These are phyloP conservation scores for Pyrrhosoma nymphula DNA, from an alignment of 2,888 invertebrate genomes.

Conservation along the genomic window DNA sequence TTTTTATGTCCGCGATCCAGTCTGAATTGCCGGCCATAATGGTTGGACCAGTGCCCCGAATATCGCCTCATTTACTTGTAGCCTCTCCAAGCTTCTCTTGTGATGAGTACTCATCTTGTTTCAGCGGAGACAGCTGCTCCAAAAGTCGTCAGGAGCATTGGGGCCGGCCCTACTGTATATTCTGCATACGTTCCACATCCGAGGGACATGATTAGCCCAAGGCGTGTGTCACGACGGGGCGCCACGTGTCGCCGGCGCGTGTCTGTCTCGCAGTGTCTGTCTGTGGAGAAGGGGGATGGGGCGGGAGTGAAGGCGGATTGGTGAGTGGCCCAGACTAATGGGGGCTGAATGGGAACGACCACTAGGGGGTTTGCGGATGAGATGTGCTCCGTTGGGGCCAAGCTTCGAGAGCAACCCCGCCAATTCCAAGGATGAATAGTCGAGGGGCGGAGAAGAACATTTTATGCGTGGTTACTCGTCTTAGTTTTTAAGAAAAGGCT, in stretches of 20 bases:
- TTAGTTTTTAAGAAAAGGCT: too few species aligned
- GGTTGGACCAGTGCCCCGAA: too few species aligned
- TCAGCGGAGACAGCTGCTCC: background rate
- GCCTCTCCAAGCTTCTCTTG: background rate
- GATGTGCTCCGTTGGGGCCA: too few species aligned
- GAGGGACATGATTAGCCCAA: background rate
- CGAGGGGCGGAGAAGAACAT: too few species aligned
- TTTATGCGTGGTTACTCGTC: too few species aligned
- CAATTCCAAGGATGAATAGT: too few species aligned
- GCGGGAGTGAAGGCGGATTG: background rate
- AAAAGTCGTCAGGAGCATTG: background rate
- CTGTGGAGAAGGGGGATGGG: too few species aligned
- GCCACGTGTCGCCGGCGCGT: background rate
- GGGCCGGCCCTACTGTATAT: background rate
- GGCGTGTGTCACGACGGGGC: conserved; percentile 14
- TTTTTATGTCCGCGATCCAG: too few species aligned
- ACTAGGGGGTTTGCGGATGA: background rate
- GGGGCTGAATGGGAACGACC: background rate
- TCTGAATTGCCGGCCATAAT: too few species aligned
- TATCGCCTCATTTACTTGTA: too few species aligned
- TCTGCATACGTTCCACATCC: conserved; percentile 1
- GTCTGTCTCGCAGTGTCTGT: background rate
- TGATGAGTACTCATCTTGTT: background rate
- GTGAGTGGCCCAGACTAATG: background rate
- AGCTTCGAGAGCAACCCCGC: too few species aligned